Conservation (phyloP, 1,140 invertebrate species). For the Musca domestica region DNA sequence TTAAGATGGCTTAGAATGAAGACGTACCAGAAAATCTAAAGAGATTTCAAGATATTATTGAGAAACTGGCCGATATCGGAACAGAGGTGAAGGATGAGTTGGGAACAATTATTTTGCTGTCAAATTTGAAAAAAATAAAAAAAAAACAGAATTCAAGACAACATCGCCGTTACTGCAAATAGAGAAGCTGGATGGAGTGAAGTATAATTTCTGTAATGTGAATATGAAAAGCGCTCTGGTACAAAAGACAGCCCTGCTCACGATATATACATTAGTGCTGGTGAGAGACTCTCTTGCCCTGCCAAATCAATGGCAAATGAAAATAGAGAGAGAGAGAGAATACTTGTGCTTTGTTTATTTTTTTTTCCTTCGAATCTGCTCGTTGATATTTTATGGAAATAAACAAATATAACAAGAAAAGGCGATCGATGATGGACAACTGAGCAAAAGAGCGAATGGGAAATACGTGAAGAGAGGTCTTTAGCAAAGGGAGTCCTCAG, state of each 20-base stretch:
- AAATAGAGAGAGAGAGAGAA: too few species aligned
- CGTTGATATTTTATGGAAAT: not conserved
- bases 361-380: too few species aligned
- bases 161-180: slow-evolving; percentile 14
- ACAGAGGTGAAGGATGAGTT: slow-evolving; percentile 15
- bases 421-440: not conserved
- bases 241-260: too few species aligned
- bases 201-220: slow-evolving; percentile 10
- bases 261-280: too few species aligned
- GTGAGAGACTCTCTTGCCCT: too few species aligned
- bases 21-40: not conserved
- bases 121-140: not conserved
- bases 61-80: slow-evolving; percentile 17
- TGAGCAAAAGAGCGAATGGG: not conserved
- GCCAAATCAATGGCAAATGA: too few species aligned
- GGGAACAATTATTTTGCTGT: slow-evolving; percentile 5
- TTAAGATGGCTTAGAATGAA: not conserved
- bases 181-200: slow-evolving; percentile 22
- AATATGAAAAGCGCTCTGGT: slow-evolving; percentile 20
- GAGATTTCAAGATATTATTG: not conserved
- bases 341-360: too few species aligned
- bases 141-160: not conserved
- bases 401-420: not conserved
- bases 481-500: too few species aligned
- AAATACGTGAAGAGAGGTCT: too few species aligned